These are phyloP conservation scores for Drosophila tripunctata DNA, from an alignment of 2,888 invertebrate genomes.

Conservation along the genomic window DNA sequence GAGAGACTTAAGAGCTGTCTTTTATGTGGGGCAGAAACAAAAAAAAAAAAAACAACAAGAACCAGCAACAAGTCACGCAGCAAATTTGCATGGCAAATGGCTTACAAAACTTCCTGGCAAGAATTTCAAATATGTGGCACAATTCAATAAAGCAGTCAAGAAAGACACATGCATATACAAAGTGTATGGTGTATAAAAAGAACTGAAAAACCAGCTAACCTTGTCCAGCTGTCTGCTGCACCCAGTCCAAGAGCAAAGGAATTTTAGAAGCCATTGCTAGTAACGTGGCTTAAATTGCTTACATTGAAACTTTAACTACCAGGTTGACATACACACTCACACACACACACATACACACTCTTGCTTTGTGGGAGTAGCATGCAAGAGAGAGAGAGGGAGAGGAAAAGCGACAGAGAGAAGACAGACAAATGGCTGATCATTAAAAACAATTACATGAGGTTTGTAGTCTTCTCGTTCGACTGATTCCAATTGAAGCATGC, in stretches of 20 bases:
- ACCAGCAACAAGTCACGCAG: conserved; percentile 62
- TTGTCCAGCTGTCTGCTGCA: conserved; percentile 67
- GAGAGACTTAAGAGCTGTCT: conserved; percentile 19
- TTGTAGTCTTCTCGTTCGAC: conserved; percentile 54
- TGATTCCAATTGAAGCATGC: conserved; percentile 58
- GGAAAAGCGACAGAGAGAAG: conserved; percentile 3
- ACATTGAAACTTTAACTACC: conserved; percentile 41
- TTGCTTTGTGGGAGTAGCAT: conserved; percentile 35
- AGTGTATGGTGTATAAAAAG: conserved; percentile 46
- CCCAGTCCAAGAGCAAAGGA: conserved; percentile 66
- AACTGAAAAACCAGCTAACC: conserved; percentile 67
- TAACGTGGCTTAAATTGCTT: conserved; percentile 65
- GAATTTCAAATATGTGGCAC: conserved; percentile 75
- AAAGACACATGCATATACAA: conserved; percentile 19
- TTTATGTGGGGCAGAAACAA: conserved; percentile 33
- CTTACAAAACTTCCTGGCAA: conserved; percentile 69
- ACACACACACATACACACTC: conserved; percentile 30
- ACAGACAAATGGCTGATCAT: conserved; percentile 50
- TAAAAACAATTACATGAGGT: conserved; percentile 69
- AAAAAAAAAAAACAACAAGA: neutral
- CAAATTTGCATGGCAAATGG: conserved; percentile 65
- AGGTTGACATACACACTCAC: conserved; percentile 52
- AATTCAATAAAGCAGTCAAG: conserved; percentile 64
- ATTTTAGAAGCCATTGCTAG: conserved; percentile 69
- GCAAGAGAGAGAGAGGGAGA: neutral